phyloP scores from a whole-genome alignment of 2,888 invertebrate species.

The Sinelater perroti region DNA sequence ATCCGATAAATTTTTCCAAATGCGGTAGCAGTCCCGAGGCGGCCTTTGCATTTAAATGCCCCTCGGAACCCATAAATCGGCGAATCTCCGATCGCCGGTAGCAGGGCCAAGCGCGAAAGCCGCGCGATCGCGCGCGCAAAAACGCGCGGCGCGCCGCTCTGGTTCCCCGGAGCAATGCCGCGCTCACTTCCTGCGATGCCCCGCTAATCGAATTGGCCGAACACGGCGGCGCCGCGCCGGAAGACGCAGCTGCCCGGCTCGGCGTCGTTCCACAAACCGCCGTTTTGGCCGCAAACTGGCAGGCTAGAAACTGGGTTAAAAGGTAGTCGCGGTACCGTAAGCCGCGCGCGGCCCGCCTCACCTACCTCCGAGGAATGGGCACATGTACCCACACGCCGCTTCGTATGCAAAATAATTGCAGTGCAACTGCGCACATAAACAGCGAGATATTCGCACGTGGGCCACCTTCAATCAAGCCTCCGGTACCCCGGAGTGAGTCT shows the following conservation, averaged over 20 bases:
- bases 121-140: constrained; percentile 28
- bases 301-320: constrained; percentile 40
- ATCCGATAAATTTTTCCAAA: too few relatives aligned
- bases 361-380: constrained; percentile 35
- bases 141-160: constrained; percentile 34
- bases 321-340: constrained; percentile 36
- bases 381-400: constrained; percentile 34
- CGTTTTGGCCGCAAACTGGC: constrained; percentile 40
- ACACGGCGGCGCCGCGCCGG: constrained; percentile 2
- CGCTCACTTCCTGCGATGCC: constrained; percentile 30
- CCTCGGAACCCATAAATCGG: constrained; percentile 18
- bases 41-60: constrained; percentile 10
- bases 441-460: constrained; percentile 25
- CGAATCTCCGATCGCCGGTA: constrained; percentile 21
- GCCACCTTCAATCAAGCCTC: constrained; percentile 19
- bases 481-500: too few relatives aligned
- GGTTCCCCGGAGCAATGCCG: constrained; percentile 34
- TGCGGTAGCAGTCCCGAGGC: not conserved
- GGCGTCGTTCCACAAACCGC: constrained; percentile 36
- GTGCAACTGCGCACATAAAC: constrained; percentile 21
- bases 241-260: constrained; percentile 16
- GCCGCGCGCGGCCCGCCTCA: constrained; percentile 36
- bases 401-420: constrained; percentile 37
- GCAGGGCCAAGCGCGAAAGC: constrained; percentile 31
- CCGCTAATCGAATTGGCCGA: constrained; percentile 17